A percentile compares a stretch with the other conserved stretches of the same genome.
Evolutionary conservation across 35 echinoderm and acorn worm genomes (phyloP).

Genomic region (Patiria miniata): DNA sequence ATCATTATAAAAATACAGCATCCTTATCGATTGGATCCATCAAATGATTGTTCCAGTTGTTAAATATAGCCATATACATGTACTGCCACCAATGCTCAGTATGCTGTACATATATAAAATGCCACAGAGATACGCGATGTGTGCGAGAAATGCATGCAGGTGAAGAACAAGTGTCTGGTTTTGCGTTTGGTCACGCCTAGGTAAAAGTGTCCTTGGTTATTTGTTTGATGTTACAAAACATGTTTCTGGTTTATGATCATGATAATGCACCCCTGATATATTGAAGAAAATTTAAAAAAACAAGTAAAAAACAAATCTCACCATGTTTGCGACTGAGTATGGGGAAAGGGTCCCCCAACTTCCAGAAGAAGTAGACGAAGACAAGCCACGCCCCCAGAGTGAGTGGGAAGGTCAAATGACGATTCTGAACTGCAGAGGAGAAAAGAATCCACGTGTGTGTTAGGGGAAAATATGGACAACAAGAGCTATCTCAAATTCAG

Average conservation of each 20-base stretch:
- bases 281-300: not conserved
- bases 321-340: slow-evolving; percentile 95
- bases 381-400: slow-evolving; percentile 78
- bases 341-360: slow-evolving; percentile 95
- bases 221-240: too few species aligned
- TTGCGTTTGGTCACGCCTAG: too few species aligned
- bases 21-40: not conserved
- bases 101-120: too few species aligned
- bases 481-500: too few species aligned
- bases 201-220: too few species aligned
- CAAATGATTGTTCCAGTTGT: not conserved
- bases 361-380: slow-evolving; percentile 99
- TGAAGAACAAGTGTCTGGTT: too few species aligned
- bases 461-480: too few species aligned
- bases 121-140: too few species aligned
- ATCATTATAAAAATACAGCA: not conserved
- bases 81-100: too few species aligned
- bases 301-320: not conserved
- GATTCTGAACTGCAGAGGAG: slow-evolving; percentile 66
- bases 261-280: too few species aligned
- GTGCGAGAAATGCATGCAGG: too few species aligned
- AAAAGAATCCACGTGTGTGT: not conserved
- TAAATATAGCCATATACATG: not conserved
- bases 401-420: slow-evolving; percentile 56
- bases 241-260: too few species aligned